A percentile compares a stretch with the other conserved stretches of the same genome.
Conservation (phyloP, 2,113 vertebrate species). For the Isichthys henryi region DNA sequence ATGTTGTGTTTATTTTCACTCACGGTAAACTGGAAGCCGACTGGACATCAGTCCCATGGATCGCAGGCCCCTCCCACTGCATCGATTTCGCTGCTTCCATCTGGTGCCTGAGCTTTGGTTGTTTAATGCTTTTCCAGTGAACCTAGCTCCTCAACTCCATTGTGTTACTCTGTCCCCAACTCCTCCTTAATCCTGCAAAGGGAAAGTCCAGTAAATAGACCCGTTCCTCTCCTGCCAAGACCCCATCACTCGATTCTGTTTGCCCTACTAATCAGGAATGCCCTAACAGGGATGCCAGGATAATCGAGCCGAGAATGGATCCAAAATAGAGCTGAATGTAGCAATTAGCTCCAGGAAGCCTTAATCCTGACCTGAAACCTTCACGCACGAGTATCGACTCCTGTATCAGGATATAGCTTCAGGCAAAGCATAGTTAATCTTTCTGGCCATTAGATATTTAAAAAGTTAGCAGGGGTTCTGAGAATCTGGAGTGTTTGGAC, state of each 20-base stretch:
- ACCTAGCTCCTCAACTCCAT: neutral
- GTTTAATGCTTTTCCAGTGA: neutral
- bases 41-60: neutral
- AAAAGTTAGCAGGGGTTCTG: constrained; percentile 1
- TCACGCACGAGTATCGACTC: neutral
- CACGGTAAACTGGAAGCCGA: neutral
- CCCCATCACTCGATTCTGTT: neutral
- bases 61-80: neutral
- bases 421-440: constrained; percentile 16
- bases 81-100: neutral
- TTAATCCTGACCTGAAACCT: neutral
- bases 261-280: neutral
- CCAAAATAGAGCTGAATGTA: neutral
- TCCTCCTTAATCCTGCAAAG: neutral
- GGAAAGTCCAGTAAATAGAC: neutral
- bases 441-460: constrained; percentile 3
- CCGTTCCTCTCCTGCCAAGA: neutral
- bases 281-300: neutral
- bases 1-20: neutral
- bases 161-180: neutral
- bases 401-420: neutral
- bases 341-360: neutral
- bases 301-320: neutral
- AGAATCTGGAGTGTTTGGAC: neutral
- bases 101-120: neutral